phyloP scores from a whole-genome alignment of 2,113 vertebrate genomes.

The Tichodroma muraria region DNA sequence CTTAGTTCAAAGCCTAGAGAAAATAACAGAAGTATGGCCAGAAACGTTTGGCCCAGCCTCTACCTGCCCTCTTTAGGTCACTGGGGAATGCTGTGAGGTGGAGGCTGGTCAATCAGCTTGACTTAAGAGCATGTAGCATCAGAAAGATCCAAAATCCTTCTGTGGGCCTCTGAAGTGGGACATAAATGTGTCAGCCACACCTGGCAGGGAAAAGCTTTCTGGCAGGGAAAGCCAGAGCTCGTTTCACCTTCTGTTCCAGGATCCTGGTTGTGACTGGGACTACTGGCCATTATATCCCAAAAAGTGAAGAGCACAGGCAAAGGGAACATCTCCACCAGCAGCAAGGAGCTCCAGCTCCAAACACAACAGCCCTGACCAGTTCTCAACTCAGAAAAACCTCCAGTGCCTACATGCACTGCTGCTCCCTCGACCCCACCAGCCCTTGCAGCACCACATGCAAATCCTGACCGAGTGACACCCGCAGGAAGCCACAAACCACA shows the following conservation, averaged over 20 bases:
- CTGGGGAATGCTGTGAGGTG: not conserved
- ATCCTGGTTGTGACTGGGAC: not conserved
- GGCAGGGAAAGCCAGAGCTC: not conserved
- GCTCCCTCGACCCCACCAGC: not conserved
- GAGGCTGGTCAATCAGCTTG: not conserved
- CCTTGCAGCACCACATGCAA: not conserved
- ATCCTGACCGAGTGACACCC: not conserved
- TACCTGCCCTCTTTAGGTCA: not conserved
- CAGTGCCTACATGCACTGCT: not conserved
- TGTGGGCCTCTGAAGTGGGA: not conserved
- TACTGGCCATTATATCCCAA: not conserved
- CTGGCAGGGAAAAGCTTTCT: not conserved
- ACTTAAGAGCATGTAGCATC: not conserved
- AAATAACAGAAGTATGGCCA: not conserved
- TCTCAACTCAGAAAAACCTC: not conserved
- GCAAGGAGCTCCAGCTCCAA: not conserved
- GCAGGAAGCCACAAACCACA: not conserved
- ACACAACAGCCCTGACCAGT: accelerated
- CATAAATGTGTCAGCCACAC: not conserved
- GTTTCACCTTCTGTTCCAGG: not conserved
- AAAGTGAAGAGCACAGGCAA: not conserved
- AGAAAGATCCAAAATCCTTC: not conserved
- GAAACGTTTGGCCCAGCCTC: not conserved
- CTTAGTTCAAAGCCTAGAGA: not conserved
- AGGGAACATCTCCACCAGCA: not conserved